Base-by-base conservation (phyloP, 2,888 invertebrate genomes). In the Dasypogon diadema region DNA sequence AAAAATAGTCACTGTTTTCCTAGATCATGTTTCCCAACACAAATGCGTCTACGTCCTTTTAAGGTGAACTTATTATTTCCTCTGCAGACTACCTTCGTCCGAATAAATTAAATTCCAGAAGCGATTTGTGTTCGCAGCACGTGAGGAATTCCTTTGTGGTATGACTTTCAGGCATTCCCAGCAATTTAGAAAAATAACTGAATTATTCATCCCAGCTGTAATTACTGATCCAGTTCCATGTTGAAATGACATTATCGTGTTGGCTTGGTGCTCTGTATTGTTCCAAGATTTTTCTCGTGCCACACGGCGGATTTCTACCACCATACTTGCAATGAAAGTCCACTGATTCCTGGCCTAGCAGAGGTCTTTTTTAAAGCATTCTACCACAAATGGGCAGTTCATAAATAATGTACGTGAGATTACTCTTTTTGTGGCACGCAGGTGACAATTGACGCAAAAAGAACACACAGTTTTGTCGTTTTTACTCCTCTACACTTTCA, bases 171-270 rank as follows among this genome's bases (percentile, higher is more conserved):
- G 70, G 30, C 56, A 75, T 75, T 68, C 75, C 74, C 12, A 46
- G 70, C 70, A 70, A 70, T 70, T 70, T 70, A 63, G 63, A 54
- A 65, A 34, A 54, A 54, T 48, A 63, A 51, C 75, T 75, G 75
- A 63, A 75, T 75, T 63, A 75, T 75, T 75, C 75, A 75, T 34
- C 12, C 22, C 6, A 8, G 48, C 42, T 14, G 51, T 75, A 75
- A 75, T 75, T 75, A 63, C 51, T 65, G 75, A 76, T 76, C 75
- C 75, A 76, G 75, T 76, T 76, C 75, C 75, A 76, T 76, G 72
- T 72, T 72, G 22, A 72, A 72, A 34, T 76, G 75, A 72, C 60
- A 76, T 76, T 76, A 76, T 60, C 75, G 58, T 76, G 65, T 72
- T 26, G 54, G 26, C 14, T 54, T 18, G n/a, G 54, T 46, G 70